phyloP scores from a whole-genome alignment of 2,888 invertebrate species.

The Eupithecia pulchellata region DNA sequence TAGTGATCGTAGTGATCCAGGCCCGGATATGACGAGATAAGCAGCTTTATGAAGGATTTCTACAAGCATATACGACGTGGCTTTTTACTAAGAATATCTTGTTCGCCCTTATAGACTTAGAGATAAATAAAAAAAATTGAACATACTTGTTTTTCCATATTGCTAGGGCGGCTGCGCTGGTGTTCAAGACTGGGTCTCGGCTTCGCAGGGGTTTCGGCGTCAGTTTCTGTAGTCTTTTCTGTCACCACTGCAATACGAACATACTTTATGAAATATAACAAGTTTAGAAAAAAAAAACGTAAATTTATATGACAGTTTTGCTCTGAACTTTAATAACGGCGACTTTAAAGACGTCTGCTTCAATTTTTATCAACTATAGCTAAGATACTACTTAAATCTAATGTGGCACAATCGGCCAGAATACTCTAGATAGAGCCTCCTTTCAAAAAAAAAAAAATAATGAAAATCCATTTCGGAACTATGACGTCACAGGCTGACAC shows the following conservation, averaged over 20 bases:
- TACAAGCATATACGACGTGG: not conserved
- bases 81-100: not conserved
- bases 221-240: slow-evolving; percentile 67
- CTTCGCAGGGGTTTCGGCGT: slow-evolving; percentile 66
- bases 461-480: not conserved
- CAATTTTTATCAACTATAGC: not conserved
- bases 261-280: too few species aligned
- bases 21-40: not conserved
- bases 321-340: not conserved
- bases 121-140: not conserved
- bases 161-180: slow-evolving; percentile 75
- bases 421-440: not conserved
- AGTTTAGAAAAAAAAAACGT: too few species aligned
- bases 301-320: too few species aligned
- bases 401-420: too few species aligned
- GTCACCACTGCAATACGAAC: slow-evolving; percentile 57
- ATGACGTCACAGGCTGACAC: not conserved
- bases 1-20: too few species aligned
- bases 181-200: slow-evolving; percentile 68
- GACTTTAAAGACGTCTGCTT: not conserved
- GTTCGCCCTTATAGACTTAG: not conserved
- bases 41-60: not conserved
- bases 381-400: too few species aligned
- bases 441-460: not conserved
- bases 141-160: slow-evolving; percentile 94